Evolutionary conservation across 2,888 invertebrate species (phyloP).

Genomic region (Druceiella hillmani): DNA sequence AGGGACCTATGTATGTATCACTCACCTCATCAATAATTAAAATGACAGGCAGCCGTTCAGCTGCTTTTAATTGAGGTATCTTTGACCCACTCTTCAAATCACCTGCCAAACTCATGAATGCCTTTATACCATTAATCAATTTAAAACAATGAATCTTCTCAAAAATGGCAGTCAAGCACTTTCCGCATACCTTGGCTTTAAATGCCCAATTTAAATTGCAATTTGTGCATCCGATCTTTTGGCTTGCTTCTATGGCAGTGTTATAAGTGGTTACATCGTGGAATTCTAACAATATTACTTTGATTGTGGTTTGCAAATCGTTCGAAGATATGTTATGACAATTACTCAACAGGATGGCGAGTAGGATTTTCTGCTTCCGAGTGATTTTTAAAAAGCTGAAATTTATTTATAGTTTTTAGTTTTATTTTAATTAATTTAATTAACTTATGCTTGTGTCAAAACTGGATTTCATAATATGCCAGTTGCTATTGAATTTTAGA

Average conservation of each 20-base stretch:
- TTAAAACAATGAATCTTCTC: slow-evolving; percentile 35
- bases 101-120: slow-evolving; percentile 37
- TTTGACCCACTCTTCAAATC: slow-evolving; percentile 37
- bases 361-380: slow-evolving; percentile 35
- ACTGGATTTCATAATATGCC: too few relatives aligned
- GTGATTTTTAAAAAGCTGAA: slow-evolving; percentile 27
- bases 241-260: too few relatives aligned
- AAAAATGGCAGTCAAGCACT: slow-evolving; percentile 37
- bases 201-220: slow-evolving; percentile 34
- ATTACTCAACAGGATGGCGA: slow-evolving; percentile 41
- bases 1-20: too few relatives aligned
- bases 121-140: slow-evolving; percentile 38
- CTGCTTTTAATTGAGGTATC: slow-evolving; percentile 36
- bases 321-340: slow-evolving; percentile 32
- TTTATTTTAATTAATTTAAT: slow-evolving; percentile 7
- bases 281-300: slow-evolving; percentile 39
- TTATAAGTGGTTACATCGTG: slow-evolving; percentile 27
- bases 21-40: slow-evolving; percentile 66
- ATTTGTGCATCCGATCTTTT: slow-evolving; percentile 15
- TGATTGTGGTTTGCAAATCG: slow-evolving; percentile 37
- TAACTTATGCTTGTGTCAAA: too few relatives aligned
- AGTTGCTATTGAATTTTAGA: too few relatives aligned
- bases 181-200: slow-evolving; percentile 34
- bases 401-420: slow-evolving; percentile 3
- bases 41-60: slow-evolving; percentile 55